Base-by-base conservation (phyloP, 2,888 invertebrate genomes). In the Thecocarcelia acutangulata region DNA sequence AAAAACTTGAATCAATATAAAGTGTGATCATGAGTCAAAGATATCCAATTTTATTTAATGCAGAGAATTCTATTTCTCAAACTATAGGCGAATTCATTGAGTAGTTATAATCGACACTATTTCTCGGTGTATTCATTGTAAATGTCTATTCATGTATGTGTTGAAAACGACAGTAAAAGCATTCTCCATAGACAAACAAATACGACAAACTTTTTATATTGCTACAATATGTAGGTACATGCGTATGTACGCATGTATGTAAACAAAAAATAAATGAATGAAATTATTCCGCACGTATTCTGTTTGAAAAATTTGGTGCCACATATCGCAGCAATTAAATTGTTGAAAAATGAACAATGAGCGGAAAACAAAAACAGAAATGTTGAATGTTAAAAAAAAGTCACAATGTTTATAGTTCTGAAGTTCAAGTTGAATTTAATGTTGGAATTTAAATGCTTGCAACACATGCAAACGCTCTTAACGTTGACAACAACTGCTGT, bases 341-440 rank as follows among this genome's bases (percentile, higher is more conserved):
- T 66, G 37, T 66, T 64, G 17, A 59, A 58, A 50, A n/a, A 58
- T 56, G 48, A 64, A 77, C 48, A 63, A 48, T 46, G 17, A 59
- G 59, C 63, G 54, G 54, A 58, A 58, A 75, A 48, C 42, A 40
- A 6, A 52, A 44, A 52, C 46, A 54, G 52, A 70, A 44, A 3
- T 4, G 28, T n/a, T 50, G 40, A 69, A 69, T 54, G 56, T 50
- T 9, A 54, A 69, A 75, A 69, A 75, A 56, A 66, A 66, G 66
- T 68, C 72, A 81, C 72, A 76, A 58, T 46, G 21, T 68, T 69
- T 61, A 68, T 56, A 61, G 56, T 56, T 81, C 54, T 68, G 63
- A 78, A 78, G 82, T 82, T 82, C 82, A 82, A 82, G 81, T 77
- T 82, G 68, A 81, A 48, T 69, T 63, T 73, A 37, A 42, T 58